Conservation (phyloP, 2,797 vertebrate genomes). For the Aratinga solstitialis region DNA sequence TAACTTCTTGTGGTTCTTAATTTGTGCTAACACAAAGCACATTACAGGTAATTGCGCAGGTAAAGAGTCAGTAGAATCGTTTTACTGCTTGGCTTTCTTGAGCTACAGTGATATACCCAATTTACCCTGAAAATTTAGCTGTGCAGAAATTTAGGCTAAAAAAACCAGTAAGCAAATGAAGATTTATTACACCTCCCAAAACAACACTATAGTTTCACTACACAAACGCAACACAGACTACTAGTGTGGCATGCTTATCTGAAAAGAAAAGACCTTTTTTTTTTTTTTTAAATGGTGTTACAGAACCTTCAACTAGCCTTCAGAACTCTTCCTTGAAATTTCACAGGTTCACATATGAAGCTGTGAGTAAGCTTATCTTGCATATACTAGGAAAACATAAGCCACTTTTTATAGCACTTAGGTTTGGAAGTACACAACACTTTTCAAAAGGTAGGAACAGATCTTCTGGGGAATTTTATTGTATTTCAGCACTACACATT, state of each 20-base stretch:
- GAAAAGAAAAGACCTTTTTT: neutral
- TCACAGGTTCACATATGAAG: neutral
- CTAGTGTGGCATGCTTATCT: neutral
- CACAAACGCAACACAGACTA: neutral
- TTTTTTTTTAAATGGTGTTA: neutral
- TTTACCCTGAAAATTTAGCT: neutral
- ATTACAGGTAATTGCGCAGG: neutral
- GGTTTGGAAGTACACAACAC: neutral
- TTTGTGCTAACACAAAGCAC: neutral
- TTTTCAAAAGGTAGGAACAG: neutral
- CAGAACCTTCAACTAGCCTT: neutral
- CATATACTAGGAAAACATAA: neutral
- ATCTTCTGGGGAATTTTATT: neutral
- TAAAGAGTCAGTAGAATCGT: neutral
- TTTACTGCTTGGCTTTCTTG: neutral
- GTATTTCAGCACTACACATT: neutral
- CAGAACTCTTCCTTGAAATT: neutral
- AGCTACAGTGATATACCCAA: neutral
- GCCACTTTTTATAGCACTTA: neutral
- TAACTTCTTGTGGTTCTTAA: neutral
- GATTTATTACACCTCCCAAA: neutral
- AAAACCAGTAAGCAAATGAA: neutral
- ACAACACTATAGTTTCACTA: neutral
- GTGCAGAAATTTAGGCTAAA: neutral
- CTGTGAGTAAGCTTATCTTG: neutral